Evolutionary conservation across 2,888 invertebrate species (phyloP).

Genomic region (Alloscopus bannaensis): DNA sequence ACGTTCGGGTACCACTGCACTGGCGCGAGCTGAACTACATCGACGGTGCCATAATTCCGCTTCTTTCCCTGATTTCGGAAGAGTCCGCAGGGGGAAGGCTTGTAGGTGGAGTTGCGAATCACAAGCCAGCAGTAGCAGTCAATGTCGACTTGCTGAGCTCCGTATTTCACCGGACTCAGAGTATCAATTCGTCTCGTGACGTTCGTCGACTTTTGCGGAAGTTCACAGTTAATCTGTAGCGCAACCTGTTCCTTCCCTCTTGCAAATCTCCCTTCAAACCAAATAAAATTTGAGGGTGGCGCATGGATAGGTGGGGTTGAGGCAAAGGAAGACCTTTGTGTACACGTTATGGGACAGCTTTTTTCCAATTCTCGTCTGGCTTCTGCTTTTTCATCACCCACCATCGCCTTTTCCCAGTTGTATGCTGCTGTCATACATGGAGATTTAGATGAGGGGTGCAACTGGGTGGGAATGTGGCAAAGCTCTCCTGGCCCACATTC

Average conservation of each 20-base stretch:
- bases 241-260: too few relatives aligned
- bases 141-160: slow-evolving; percentile 11
- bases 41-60: not conserved
- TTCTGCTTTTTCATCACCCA: too few relatives aligned
- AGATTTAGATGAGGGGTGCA: slow-evolving; percentile 34
- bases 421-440: slow-evolving; percentile 55
- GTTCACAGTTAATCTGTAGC: too few relatives aligned
- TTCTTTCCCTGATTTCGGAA: not conserved
- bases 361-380: not conserved
- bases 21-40: slow-evolving; percentile 13
- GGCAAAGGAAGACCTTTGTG: too few relatives aligned
- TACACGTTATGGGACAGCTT: not conserved
- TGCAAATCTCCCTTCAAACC: too few relatives aligned
- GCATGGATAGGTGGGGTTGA: too few relatives aligned
- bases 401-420: slow-evolving; percentile 51
- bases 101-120: slow-evolving; percentile 11
- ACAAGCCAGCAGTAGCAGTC: slow-evolving; percentile 11
- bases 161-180: slow-evolving; percentile 3
- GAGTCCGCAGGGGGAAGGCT: slow-evolving; percentile 31
- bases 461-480: slow-evolving; percentile 53
- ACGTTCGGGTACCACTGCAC: slow-evolving; percentile 36
- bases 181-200: slow-evolving; percentile 8
- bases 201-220: too few relatives aligned
- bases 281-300: too few relatives aligned
- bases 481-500: slow-evolving; percentile 39